These are phyloP conservation scores for Arctia plantaginis DNA, from an alignment of 2,888 invertebrate species.

Conservation along the genomic window DNA sequence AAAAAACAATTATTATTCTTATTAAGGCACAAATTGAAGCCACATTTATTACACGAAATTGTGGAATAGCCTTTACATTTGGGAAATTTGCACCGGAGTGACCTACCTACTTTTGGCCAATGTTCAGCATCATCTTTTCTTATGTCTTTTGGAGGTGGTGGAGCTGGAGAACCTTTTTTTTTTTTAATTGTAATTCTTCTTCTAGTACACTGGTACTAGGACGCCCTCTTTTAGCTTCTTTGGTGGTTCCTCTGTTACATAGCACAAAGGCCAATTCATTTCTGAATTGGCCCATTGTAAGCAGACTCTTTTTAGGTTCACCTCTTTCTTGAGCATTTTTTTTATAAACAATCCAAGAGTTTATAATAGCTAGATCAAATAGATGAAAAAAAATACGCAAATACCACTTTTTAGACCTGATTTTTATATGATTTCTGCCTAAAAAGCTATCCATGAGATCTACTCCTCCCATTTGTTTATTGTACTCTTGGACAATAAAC, in stretches of 20 bases:
- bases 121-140: slow-evolving; percentile 62
- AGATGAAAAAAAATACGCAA: no score
- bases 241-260: slow-evolving; percentile 53
- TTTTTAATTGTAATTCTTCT: slow-evolving; percentile 34
- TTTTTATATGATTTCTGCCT: no score
- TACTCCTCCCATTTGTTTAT: no score
- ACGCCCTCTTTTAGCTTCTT: slow-evolving; percentile 41
- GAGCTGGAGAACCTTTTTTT: slow-evolving; percentile 51
- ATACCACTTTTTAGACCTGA: no score
- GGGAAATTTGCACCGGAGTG: slow-evolving; percentile 62
- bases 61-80: slow-evolving; percentile 65
- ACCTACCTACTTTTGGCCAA: slow-evolving; percentile 64
- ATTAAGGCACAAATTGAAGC: no score
- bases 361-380: no score
- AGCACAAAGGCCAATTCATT: slow-evolving; percentile 61
- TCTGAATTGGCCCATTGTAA: slow-evolving; percentile 32
- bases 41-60: slow-evolving; percentile 37
- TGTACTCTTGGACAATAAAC: no score
- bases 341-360: no score
- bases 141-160: slow-evolving; percentile 63
- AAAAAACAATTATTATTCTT: no score
- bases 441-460: no score
- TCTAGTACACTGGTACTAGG: slow-evolving; percentile 44
- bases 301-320: no score
- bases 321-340: no score